Evolutionary conservation across 2,797 vertebrate species (phyloP).

Genomic region (Silurus lanzhouensis): DNA sequence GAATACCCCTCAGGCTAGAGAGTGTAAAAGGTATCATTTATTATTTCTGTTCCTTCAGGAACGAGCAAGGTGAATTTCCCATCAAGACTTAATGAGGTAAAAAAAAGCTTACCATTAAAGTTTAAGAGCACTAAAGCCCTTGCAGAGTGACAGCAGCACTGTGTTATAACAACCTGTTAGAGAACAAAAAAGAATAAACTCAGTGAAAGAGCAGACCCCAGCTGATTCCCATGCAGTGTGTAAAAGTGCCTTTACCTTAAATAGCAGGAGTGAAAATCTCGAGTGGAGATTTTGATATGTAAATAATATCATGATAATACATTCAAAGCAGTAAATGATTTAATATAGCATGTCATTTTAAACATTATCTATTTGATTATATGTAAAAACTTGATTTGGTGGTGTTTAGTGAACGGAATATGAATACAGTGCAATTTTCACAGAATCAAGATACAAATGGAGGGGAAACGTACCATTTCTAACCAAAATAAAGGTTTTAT

Average conservation of each 20-base stretch:
- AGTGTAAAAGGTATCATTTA: slow-evolving; percentile 37
- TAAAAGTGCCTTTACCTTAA: background rate
- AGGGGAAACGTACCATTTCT: background rate
- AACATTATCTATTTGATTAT: background rate
- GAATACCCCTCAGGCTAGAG: slow-evolving; percentile 26
- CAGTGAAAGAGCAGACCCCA: background rate
- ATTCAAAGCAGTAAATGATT: background rate
- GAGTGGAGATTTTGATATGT: background rate
- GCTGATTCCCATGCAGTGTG: background rate
- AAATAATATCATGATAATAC: background rate
- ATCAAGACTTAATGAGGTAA: slow-evolving; percentile 42
- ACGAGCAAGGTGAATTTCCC: slow-evolving; percentile 5
- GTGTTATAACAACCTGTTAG: slow-evolving; percentile 22
- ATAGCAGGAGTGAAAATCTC: background rate
- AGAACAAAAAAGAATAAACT: background rate
- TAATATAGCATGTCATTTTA: background rate
- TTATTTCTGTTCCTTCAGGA: slow-evolving; percentile 27
- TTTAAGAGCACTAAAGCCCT: slow-evolving; percentile 21
- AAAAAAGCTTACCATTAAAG: background rate
- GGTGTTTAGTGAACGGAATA: background rate
- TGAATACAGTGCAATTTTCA: too few relatives aligned
- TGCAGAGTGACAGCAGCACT: slow-evolving; percentile 28
- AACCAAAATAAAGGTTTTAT: too few relatives aligned
- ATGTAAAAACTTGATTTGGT: background rate
- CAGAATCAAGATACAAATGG: background rate